phyloP scores from a whole-genome alignment of 2,888 invertebrate species.

The Drosophila siamana region DNA sequence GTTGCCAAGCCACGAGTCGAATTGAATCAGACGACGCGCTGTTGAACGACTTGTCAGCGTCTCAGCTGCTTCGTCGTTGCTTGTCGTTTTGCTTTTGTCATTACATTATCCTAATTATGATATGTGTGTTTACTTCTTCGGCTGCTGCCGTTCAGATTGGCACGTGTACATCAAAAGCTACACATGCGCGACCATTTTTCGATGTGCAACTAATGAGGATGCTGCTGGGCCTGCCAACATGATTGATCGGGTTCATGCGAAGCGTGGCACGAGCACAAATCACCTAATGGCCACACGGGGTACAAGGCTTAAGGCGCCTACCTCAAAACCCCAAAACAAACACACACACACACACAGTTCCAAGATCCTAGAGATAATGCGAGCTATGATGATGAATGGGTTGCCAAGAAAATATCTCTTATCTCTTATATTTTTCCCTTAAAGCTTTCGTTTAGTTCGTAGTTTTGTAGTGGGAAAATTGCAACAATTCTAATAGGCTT shows the following conservation, averaged over 20 bases:
- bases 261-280: conserved; percentile 18
- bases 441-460: too few relatives aligned
- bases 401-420: too few relatives aligned
- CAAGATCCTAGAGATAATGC: background rate
- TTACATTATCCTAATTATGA: conserved; percentile 72
- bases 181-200: conserved; percentile 6
- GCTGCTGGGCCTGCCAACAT: conserved; percentile 30
- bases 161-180: conserved; percentile 48
- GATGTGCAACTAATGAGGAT: conserved; percentile 30
- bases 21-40: conserved; percentile 28
- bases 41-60: conserved; percentile 58
- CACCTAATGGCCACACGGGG: conserved; percentile 22
- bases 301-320: background rate
- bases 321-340: background rate
- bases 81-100: conserved; percentile 39
- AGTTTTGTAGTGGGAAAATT: too few relatives aligned
- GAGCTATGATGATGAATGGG: conserved; percentile 6
- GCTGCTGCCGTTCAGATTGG: conserved; percentile 31
- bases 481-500: conserved; percentile 14
- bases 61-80: conserved; percentile 47
- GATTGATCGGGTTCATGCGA: conserved; percentile 47
- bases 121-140: conserved; percentile 37
- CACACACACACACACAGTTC: background rate
- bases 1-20: conserved; percentile 30
- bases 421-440: too few relatives aligned